A percentile compares a stretch with the other conserved stretches of the same genome.
Evolutionary conservation across 1,140 invertebrate genomes (phyloP).

Genomic region (Chironomus striatipennis): DNA sequence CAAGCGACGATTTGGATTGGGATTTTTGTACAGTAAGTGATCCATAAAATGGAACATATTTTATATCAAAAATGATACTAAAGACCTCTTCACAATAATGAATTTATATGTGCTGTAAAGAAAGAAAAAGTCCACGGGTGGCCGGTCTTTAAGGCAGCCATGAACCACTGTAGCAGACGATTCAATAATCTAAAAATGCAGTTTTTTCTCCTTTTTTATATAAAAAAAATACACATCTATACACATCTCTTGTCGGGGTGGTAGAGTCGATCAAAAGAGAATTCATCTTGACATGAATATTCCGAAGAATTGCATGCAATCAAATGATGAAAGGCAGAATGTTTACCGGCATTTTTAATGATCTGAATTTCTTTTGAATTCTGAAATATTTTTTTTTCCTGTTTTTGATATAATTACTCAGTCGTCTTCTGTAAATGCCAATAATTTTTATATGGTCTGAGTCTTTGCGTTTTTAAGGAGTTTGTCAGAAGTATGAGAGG

Average conservation of each 20-base stretch:
- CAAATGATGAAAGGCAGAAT: not conserved
- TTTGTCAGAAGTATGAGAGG: too few species aligned
- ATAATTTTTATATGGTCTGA: too few species aligned
- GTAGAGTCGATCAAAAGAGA: not conserved
- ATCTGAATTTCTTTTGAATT: too few species aligned
- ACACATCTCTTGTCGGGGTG: not conserved
- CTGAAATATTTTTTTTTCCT: too few species aligned
- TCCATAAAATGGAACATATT: not conserved
- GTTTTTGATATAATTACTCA: too few species aligned
- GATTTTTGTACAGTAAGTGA: slow-evolving; percentile 1
- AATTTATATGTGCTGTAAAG: not conserved
- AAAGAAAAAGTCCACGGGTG: not conserved
- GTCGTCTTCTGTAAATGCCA: too few species aligned
- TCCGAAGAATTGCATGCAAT: not conserved
- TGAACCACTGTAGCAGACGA: slow-evolving; percentile 5
- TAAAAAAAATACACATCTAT: not conserved
- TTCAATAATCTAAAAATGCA: too few species aligned
- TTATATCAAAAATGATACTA: too few species aligned
- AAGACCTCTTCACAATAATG: not conserved
- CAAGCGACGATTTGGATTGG: too few species aligned
- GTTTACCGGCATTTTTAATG: too few species aligned
- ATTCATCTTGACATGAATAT: slow-evolving; percentile 1
- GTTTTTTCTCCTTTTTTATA: slow-evolving; percentile 10
- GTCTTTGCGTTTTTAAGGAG: too few species aligned
- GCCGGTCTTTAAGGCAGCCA: not conserved